These are phyloP conservation scores for Neoniphon sammara DNA, from an alignment of 2,797 vertebrate species.

Conservation along the genomic window DNA sequence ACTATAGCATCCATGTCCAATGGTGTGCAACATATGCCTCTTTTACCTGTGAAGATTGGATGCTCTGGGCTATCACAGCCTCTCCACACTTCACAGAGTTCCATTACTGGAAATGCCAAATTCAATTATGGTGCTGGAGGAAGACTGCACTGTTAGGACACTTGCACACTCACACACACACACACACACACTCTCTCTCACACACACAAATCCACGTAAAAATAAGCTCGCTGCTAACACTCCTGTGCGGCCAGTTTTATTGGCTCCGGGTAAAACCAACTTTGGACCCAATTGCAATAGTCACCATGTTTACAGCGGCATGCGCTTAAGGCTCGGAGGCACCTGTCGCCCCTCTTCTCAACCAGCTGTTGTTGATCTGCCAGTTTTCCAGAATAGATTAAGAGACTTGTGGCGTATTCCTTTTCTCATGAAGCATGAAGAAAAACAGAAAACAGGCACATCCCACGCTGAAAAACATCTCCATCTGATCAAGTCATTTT, in stretches of 20 bases:
- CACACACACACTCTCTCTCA: conserved; percentile 21
- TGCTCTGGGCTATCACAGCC: conserved; percentile 72
- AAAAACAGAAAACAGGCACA: too few species aligned
- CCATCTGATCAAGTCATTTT: too few species aligned
- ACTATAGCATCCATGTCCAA: conserved; percentile 25
- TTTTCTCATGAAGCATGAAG: conserved; percentile 1
- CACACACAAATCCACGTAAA: conserved; percentile 22
- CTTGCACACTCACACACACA: conserved; percentile 24
- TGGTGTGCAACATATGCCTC: conserved; percentile 46
- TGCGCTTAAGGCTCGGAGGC: conserved; percentile 18
- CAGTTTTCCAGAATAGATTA: conserved; percentile 6
- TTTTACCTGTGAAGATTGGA: conserved; percentile 74
- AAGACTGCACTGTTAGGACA: conserved; percentile 35
- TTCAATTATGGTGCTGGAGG: conserved; percentile 73
- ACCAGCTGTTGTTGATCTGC: conserved; percentile 16
- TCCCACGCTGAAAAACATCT: too few species aligned
- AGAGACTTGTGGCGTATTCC: background rate
- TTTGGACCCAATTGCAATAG: conserved; percentile 47
- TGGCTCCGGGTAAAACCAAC: conserved; percentile 31
- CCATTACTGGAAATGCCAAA: conserved; percentile 73
- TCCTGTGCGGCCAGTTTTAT: conserved; percentile 34
- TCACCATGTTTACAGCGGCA: conserved; percentile 22
- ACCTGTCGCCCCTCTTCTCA: conserved; percentile 45
- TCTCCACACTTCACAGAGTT: conserved; percentile 78
- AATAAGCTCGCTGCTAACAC: conserved; percentile 37